Evolutionary conservation across 2,888 invertebrate species (phyloP), one percentile per base, ranked within the genome.

Genomic region (Melitaea athalia): DNA sequence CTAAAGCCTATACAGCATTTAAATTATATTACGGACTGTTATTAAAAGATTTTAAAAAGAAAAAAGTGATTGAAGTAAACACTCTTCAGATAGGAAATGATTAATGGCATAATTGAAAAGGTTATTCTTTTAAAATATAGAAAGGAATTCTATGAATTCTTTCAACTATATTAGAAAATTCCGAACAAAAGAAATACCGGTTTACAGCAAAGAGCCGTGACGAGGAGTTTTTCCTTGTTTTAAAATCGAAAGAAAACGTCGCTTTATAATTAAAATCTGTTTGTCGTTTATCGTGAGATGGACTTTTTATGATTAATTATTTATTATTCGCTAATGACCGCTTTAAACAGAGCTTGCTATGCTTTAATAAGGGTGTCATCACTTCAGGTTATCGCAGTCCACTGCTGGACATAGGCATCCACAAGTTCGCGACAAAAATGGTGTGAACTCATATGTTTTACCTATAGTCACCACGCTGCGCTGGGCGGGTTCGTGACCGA

Each of bases 81-180:
- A 11, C 3, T n/a, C 8, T 17, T 50, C 5, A 50, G 50, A 50
- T 50, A 15, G 5, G 10, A 52, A 49, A 49, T 49, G 47, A 49
- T 49, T 49, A 49, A 49, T 14, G 47, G n/a, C n/a, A n/a, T 6
- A n/a, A 49, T 49, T 14, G 6, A 49, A 49, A 49, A 49, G 14
- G 38, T n/a, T 3, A 49, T 49, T 49, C 47, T 49, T n/a, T 5
- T n/a, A n/a, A 31, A 55, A 33, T 31, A 7, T 55, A n/a, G 0
- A 33, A 55, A 55, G 42, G 10, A 42, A 57, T 57, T 57, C 42
- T 42, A 38, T 57, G n/a, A 38, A 57, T n/a, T 57, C 15, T 57
- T 57, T 57, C 38, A 42, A 57, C 38, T 57, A 57, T n/a, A 57
- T 57, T 57, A 57, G 15, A 57, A 15, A 42, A 31, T 55, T 33